A percentile compares a stretch with the other conserved stretches of the same genome.
phyloP scores from a whole-genome alignment of 2,888 invertebrate species.

The Serrognathus titanus region DNA sequence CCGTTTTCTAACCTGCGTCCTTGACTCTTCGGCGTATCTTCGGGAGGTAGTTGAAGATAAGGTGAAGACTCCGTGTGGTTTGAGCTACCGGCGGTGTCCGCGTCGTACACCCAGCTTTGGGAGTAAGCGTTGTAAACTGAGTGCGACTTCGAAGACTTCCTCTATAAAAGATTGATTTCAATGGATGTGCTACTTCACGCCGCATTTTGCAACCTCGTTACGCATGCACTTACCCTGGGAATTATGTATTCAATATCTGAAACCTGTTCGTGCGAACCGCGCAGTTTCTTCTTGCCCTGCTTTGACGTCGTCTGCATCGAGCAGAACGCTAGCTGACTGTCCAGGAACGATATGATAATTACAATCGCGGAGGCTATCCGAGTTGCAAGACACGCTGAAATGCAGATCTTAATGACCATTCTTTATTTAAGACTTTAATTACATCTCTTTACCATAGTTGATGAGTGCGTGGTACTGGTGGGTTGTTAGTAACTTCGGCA shows the following conservation, averaged over 20 bases:
- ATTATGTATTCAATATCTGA: slow-evolving; percentile 55
- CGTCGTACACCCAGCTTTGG: slow-evolving; percentile 54
- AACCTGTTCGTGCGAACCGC: slow-evolving; percentile 48
- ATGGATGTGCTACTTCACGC: slow-evolving; percentile 12
- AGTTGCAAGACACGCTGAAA: slow-evolving; percentile 51
- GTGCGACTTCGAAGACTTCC: slow-evolving; percentile 45
- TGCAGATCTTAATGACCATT: slow-evolving; percentile 18
- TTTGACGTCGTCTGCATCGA: slow-evolving; percentile 46
- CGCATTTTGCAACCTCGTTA: not conserved
- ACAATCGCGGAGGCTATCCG: slow-evolving; percentile 49
- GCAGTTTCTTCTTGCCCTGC: slow-evolving; percentile 30
- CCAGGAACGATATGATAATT: slow-evolving; percentile 50
- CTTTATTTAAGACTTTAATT: not conserved
- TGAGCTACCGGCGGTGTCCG: slow-evolving; percentile 35
- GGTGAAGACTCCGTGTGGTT: slow-evolving; percentile 36
- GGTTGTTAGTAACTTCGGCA: slow-evolving; percentile 36
- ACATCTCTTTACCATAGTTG: slow-evolving; percentile 41
- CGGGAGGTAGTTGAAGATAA: slow-evolving; percentile 41
- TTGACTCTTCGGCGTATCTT: slow-evolving; percentile 30
- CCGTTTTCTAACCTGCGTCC: slow-evolving; percentile 29
- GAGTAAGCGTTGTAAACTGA: slow-evolving; percentile 49
- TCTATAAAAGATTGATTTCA: slow-evolving; percentile 34
- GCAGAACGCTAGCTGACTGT: slow-evolving; percentile 52
- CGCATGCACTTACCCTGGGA: slow-evolving; percentile 48
- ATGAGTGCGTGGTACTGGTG: slow-evolving; percentile 45